Percentiles rank a stretch among this genome's conserved stretches.
These are phyloP conservation scores for Heliconius eleuchia DNA, from an alignment of 1,140 invertebrate genomes.

Conservation along the genomic window DNA sequence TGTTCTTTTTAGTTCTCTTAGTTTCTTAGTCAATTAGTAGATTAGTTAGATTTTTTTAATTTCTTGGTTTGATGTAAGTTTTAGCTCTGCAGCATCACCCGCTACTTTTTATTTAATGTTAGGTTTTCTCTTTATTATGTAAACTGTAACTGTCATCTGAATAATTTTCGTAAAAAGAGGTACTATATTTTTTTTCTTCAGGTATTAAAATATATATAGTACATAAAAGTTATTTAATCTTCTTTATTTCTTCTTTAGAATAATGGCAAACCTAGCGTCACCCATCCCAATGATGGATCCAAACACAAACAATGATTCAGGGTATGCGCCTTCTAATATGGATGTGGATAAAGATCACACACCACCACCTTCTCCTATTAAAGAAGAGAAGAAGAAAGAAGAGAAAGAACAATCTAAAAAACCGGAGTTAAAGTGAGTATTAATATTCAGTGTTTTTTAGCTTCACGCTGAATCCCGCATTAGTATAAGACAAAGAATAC, in stretches of 20 bases:
- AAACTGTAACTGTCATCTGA: too few relatives aligned
- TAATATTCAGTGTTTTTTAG: background rate
- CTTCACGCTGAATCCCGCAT: too few relatives aligned
- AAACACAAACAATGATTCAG: constrained; percentile 74
- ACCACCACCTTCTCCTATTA: constrained; percentile 61
- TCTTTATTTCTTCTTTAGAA: constrained; percentile 43
- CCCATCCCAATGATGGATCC: constrained; percentile 78
- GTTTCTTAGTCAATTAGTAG: too few relatives aligned
- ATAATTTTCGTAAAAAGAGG: too few relatives aligned
- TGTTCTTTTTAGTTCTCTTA: too few relatives aligned
- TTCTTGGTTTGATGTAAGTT: too few relatives aligned
- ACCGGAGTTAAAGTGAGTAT: constrained; percentile 68
- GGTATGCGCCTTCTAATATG: constrained; percentile 70
- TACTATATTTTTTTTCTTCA: too few relatives aligned
- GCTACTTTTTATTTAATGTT: too few relatives aligned
- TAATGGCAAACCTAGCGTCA: constrained; percentile 76
- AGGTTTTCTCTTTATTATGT: too few relatives aligned
- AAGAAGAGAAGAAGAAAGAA: constrained; percentile 49
- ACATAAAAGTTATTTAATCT: background rate
- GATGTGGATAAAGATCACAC: constrained; percentile 71
- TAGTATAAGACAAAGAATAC: too few relatives aligned
- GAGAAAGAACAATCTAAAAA: constrained; percentile 53
- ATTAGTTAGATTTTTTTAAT: too few relatives aligned
- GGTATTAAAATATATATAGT: background rate
- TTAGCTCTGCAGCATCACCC: too few relatives aligned